Percentiles rank a stretch among this genome's conserved stretches.
phyloP scores from a whole-genome alignment of 2,797 vertebrate genomes.

The Fistularia commersonii region DNA sequence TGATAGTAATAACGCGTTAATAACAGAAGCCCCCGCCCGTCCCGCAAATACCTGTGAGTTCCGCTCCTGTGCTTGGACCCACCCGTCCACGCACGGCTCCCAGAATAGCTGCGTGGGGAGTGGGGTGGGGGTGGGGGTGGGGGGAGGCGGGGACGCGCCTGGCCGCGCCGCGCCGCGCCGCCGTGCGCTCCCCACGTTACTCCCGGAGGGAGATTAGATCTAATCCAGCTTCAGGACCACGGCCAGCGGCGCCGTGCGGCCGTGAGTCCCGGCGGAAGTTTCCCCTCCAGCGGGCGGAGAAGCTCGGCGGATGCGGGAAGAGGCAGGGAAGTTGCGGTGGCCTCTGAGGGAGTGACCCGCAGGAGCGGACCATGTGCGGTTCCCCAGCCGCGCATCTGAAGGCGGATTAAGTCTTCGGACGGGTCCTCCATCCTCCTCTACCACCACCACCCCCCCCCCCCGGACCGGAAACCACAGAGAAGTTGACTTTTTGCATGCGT shows the following conservation, averaged over 20 bases:
- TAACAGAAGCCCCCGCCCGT: background rate
- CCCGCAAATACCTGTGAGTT: conserved; percentile 20
- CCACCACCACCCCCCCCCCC: no score
- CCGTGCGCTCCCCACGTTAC: conserved; percentile 47
- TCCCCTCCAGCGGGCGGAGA: conserved; percentile 2
- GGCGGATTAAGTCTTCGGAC: no score
- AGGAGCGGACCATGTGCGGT: no score
- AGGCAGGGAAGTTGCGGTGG: conserved; percentile 30
- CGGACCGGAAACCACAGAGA: no score
- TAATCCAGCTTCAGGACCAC: conserved; percentile 76
- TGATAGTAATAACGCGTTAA: no score
- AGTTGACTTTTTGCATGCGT: conserved; percentile 6
- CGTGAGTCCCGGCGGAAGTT: conserved; percentile 56
- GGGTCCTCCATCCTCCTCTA: no score
- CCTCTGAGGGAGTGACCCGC: conserved; percentile 11
- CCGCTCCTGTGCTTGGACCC: conserved; percentile 27
- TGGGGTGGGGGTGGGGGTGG: conserved; percentile 34
- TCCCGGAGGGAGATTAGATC: conserved; percentile 65
- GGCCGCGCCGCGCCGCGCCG: no score
- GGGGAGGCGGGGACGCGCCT: conserved; percentile 67
- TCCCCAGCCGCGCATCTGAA: no score
- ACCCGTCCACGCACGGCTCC: conserved; percentile 54
- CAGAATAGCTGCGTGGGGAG: conserved; percentile 56
- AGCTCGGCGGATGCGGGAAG: conserved; percentile 15
- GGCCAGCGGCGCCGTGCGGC: conserved; percentile 58